phyloP scores from a whole-genome alignment of 64 coral and sea anemone species.

The Montipora capricornis region DNA sequence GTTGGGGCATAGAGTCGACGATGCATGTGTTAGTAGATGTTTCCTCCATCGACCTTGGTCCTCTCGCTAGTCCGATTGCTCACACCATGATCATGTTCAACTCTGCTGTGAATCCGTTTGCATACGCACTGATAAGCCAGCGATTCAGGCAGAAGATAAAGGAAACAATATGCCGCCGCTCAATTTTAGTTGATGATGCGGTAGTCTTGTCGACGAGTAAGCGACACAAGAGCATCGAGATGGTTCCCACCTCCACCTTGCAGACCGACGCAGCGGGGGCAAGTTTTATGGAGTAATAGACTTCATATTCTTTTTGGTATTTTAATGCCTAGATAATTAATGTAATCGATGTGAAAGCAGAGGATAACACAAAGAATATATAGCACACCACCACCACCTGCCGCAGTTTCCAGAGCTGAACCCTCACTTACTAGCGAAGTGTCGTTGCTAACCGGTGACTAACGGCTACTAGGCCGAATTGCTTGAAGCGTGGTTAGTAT shows the following conservation, averaged over 20 bases:
- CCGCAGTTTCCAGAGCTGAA: too few species aligned
- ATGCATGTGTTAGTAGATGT: conserved; percentile 15
- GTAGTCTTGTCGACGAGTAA: background rate
- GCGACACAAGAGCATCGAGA: background rate
- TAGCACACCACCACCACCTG: too few species aligned
- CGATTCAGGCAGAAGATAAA: conserved; percentile 17
- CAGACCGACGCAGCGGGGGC: background rate
- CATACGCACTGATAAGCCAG: conserved; percentile 27
- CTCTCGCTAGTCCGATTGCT: background rate
- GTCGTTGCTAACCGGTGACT: too few species aligned
- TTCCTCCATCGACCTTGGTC: background rate
- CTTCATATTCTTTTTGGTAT: too few species aligned
- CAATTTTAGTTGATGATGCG: background rate
- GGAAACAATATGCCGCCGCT: background rate
- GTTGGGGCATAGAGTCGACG: conserved; percentile 12
- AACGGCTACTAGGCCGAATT: too few species aligned
- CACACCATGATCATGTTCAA: conserved; percentile 54
- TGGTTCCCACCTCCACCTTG: background rate
- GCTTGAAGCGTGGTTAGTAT: too few species aligned
- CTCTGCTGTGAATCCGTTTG: conserved; percentile 46
- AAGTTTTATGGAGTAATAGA: background rate
- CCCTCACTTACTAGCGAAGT: too few species aligned
- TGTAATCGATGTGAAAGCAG: too few species aligned
- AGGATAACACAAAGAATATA: too few species aligned
- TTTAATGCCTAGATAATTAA: too few species aligned